These are phyloP conservation scores for Sicus ferrugineus DNA, from an alignment of 2,888 invertebrate genomes.

Conservation along the genomic window DNA sequence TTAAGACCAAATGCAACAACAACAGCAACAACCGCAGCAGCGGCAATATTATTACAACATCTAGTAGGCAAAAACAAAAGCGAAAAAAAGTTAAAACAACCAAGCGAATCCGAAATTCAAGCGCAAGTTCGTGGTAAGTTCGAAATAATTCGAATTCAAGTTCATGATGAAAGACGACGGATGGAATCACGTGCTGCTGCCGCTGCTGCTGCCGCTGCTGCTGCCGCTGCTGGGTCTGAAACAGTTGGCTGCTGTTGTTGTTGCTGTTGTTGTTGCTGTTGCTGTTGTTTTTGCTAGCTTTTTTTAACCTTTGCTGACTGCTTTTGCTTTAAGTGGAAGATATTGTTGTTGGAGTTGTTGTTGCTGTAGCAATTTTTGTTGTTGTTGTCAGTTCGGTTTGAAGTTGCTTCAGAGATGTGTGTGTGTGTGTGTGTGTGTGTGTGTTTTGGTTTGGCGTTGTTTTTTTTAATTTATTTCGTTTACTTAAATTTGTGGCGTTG, in stretches of 20 bases:
- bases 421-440: not conserved
- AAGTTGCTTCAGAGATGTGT: too few relatives aligned
- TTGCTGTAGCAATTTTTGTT: constrained; percentile 21
- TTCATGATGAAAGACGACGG: constrained; percentile 44
- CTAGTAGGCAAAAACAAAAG: not conserved
- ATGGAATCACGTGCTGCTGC: constrained; percentile 42
- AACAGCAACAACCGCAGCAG: constrained; percentile 23
- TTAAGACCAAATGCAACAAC: constrained; percentile 32
- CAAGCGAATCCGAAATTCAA: constrained; percentile 18
- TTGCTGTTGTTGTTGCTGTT: constrained; percentile 1
- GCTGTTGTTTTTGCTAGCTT: not conserved
- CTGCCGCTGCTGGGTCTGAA: not conserved
- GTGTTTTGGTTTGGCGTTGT: too few relatives aligned
- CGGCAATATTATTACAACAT: not conserved
- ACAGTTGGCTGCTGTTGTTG: not conserved
- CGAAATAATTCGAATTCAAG: constrained; percentile 56
- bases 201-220: not conserved
- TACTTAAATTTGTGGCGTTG: not conserved
- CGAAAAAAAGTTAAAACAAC: not conserved
- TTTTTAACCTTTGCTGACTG: not conserved
- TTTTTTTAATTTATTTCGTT: too few relatives aligned
- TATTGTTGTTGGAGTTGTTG: not conserved
- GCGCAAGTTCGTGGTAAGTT: constrained; percentile 30
- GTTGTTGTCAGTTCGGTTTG: too few relatives aligned
- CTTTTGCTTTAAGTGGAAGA: not conserved